A percentile compares a stretch with the other conserved stretches of the same genome.
phyloP scores from a whole-genome alignment of 2,113 vertebrate genomes.

The Anolis sagrei region DNA sequence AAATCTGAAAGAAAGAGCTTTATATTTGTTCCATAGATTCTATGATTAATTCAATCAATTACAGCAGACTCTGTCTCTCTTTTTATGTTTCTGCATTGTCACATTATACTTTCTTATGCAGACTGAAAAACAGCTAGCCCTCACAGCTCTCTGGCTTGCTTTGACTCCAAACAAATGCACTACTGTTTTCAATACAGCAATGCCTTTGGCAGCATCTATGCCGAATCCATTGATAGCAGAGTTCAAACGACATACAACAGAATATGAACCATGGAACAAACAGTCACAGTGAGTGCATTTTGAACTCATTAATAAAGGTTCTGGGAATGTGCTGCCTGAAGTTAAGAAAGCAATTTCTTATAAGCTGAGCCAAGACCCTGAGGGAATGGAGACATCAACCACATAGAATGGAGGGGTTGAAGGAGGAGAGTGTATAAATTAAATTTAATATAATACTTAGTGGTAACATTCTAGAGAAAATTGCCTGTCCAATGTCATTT shows the following conservation, averaged over 20 bases:
- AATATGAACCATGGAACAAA: background rate
- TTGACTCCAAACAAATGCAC: background rate
- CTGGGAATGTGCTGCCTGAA: background rate
- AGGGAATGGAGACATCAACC: background rate
- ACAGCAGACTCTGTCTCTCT: background rate
- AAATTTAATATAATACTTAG: background rate
- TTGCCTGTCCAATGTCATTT: background rate
- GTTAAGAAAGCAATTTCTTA: background rate
- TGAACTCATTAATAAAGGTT: constrained; percentile 16
- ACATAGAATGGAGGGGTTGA: background rate
- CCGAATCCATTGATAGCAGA: constrained; percentile 12
- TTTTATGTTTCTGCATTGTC: background rate
- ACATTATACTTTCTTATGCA: background rate
- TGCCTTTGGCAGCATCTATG: constrained; percentile 19
- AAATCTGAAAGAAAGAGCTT: background rate
- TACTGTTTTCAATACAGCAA: background rate
- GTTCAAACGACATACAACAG: background rate
- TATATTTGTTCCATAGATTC: background rate
- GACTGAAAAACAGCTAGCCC: background rate
- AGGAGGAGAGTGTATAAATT: background rate
- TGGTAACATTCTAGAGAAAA: background rate
- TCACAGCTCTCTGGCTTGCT: background rate
- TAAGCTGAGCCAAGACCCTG: background rate
- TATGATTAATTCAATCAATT: background rate
- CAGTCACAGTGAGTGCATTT: background rate